A percentile compares a stretch with the other conserved stretches of the same genome.
Conservation (phyloP, 2,888 invertebrate species). For the Hoplodrina blanda region DNA sequence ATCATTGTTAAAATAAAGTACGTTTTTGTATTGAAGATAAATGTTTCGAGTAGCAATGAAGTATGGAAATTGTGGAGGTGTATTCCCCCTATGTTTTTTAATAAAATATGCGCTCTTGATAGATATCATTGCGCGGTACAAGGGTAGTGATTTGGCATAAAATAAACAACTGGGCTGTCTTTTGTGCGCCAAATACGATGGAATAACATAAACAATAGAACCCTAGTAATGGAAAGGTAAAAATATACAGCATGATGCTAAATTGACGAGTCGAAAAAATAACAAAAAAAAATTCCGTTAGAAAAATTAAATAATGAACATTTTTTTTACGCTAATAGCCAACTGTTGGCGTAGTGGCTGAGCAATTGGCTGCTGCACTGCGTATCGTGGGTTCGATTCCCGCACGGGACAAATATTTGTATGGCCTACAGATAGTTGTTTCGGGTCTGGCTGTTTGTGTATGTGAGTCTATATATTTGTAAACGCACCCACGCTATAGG, state of each 20-base stretch:
- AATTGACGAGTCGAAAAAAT: background rate
- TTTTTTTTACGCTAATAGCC: too few species aligned
- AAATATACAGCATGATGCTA: constrained; percentile 76
- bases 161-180: constrained; percentile 86
- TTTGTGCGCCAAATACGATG: constrained; percentile 85
- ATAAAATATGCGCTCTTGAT: constrained; percentile 84
- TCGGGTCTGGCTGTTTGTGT: too few species aligned
- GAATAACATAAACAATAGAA: constrained; percentile 88
- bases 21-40: constrained; percentile 10
- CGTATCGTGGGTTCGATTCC: too few species aligned
- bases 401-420: too few species aligned
- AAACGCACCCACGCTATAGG: too few species aligned
- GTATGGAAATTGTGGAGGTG: constrained; percentile 60
- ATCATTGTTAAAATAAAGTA: constrained; percentile 1
- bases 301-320: too few species aligned
- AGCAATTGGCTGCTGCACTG: too few species aligned
- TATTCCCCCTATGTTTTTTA: constrained; percentile 84
- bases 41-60: constrained; percentile 34
- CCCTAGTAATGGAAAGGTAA: constrained; percentile 77
- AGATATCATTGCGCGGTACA: constrained; percentile 83
- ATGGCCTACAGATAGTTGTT: too few species aligned
- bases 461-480: too few species aligned
- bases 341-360: too few species aligned
- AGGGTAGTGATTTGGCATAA: constrained; percentile 89
- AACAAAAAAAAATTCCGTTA: too few species aligned